Base-by-base conservation (phyloP, 2,888 invertebrate genomes). In the Lasioglossum malachurum region DNA sequence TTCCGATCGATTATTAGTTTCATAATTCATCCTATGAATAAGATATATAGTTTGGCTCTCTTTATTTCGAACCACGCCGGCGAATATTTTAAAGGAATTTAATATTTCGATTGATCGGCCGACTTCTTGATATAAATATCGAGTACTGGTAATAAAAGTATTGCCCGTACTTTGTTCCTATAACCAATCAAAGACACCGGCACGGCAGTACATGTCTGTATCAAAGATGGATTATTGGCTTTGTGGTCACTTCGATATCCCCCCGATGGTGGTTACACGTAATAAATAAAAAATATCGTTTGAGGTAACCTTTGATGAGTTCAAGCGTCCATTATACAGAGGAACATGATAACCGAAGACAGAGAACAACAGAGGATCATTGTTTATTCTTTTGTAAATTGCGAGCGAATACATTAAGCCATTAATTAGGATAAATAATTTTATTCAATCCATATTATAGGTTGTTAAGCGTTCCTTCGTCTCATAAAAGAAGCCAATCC, bases 81-180 rank as follows among this genome's bases (percentile, higher is more conserved):
- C 57, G 79, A 83, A 76, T 88, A 83, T 82, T 84, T 83, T 77
- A 88, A 87, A 78, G 88, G 75, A 80, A 83, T 85, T 87, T 87
- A 90, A 90, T 83, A 88, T 88, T 87, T 83, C 88, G 82, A 90
- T 90, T 85, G 88, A 83, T 75, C 78, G 74, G 31, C 74, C 64
- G 80, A 49, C 71, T 71, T 72, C 78, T 46, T 57, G 83, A 81
- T 81, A 49, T 78, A 71, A 81, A 80, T 87, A 69, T 53, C 82
- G 72, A 69, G 44, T 71, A 76, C 84, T 74, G 53, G 80, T 60
- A 80, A 83, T 82, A 87, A 88, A 87, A 79, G 82, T 78, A 74
- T 81, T 71, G 23, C 57, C 38, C 31, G 69, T 23, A 67, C 88
- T 89, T 90, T 90, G 84, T 84, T 75, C 79, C 75, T 72, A 53